These are phyloP conservation scores for Phortica magna DNA, from an alignment of 2,888 invertebrate species.

Conservation along the genomic window DNA sequence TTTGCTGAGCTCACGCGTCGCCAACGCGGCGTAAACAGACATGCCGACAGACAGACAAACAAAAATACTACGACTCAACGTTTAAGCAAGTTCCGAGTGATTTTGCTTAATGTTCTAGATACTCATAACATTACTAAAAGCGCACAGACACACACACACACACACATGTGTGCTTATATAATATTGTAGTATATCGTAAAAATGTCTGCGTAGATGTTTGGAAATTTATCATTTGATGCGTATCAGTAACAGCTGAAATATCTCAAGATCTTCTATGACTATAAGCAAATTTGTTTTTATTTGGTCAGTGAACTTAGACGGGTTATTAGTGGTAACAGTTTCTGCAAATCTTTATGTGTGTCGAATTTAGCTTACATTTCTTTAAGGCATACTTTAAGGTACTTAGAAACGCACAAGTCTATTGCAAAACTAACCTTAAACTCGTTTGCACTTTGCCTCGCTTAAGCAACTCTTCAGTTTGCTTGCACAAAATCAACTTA, in stretches of 20 bases:
- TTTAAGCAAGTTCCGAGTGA: too few species aligned
- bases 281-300: not conserved
- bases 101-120: too few species aligned
- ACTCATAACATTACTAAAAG: too few species aligned
- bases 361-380: not conserved
- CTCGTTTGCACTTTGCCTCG: too few species aligned
- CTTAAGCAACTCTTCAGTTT: too few species aligned
- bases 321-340: not conserved
- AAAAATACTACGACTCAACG: too few species aligned
- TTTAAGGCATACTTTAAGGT: not conserved
- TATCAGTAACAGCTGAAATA: not conserved
- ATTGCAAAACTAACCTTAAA: too few species aligned
- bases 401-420: too few species aligned
- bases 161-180: not conserved
- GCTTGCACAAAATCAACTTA: too few species aligned
- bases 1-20: conserved; percentile 16
- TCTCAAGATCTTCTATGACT: not conserved
- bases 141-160: too few species aligned
- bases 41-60: not conserved
- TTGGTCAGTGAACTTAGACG: not conserved
- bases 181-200: not conserved
- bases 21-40: not conserved
- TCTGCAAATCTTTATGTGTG: not conserved
- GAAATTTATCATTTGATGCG: not conserved
- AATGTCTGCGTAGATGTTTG: not conserved